These are phyloP conservation scores for Acanthosepion esculentum DNA, from an alignment of 2,888 invertebrate genomes.

Conservation along the genomic window DNA sequence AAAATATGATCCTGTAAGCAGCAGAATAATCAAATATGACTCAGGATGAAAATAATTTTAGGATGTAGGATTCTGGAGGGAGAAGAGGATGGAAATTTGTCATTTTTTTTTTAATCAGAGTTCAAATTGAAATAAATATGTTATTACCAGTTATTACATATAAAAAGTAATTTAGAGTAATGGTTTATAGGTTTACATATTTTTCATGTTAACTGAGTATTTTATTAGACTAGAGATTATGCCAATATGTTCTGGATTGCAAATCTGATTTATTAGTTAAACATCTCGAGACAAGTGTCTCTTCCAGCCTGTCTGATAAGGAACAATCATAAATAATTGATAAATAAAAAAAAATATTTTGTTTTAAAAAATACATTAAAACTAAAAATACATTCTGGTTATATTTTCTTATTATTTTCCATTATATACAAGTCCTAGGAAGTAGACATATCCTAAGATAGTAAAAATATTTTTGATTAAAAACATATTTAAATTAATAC, in stretches of 20 bases:
- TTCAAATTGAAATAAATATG: background rate
- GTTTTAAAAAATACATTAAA: background rate
- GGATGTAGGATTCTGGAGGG: background rate
- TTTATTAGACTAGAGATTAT: background rate
- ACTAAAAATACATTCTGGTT: background rate
- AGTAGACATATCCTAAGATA: background rate
- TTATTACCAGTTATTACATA: background rate
- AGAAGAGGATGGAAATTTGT: background rate
- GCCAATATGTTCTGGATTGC: background rate
- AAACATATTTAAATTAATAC: background rate
- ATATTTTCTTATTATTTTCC: background rate
- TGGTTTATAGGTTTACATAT: background rate
- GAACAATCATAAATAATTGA: background rate
- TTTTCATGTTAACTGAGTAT: background rate
- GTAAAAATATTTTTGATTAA: background rate
- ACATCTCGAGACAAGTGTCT: background rate
- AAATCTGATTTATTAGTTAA: background rate
- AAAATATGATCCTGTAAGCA: background rate
- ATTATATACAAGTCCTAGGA: background rate
- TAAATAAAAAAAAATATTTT: background rate
- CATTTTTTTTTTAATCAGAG: background rate
- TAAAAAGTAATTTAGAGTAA: background rate
- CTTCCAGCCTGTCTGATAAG: background rate
- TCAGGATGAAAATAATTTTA: background rate
- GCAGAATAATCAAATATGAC: background rate